phyloP scores from a whole-genome alignment of 1,140 invertebrate genomes.

The Papilio polytes region DNA sequence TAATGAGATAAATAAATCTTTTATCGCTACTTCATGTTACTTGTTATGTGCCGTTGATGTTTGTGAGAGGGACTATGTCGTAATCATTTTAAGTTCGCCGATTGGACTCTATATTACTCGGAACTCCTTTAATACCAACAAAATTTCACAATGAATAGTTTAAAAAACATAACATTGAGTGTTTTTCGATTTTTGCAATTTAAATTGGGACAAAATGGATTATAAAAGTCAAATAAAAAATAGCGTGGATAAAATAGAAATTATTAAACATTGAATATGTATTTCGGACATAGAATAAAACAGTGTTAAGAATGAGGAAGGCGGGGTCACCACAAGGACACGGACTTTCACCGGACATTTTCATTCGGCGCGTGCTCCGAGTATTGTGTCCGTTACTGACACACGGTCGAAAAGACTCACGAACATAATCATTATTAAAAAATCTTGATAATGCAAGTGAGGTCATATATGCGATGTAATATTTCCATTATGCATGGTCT shows the following conservation, averaged over 20 bases:
- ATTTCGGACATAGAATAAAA: neutral
- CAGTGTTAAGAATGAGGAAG: constrained; percentile 47
- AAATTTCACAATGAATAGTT: too few relatives aligned
- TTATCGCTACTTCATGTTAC: neutral
- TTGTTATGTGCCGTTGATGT: neutral
- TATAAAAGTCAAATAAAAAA: neutral
- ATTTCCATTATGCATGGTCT: too few relatives aligned
- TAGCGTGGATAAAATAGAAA: neutral
- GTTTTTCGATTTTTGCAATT: too few relatives aligned
- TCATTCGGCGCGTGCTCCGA: constrained; percentile 49
- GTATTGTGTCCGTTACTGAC: constrained; percentile 25
- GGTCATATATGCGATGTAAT: too few relatives aligned
- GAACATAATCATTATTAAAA: too few relatives aligned
- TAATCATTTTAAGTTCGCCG: constrained; percentile 2
- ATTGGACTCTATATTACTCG: neutral
- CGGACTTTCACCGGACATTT: constrained; percentile 61
- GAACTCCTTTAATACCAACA: neutral
- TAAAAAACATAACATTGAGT: too few relatives aligned
- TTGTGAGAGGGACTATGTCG: neutral
- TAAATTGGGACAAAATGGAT: neutral
- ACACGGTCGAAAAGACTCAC: neutral
- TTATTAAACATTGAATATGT: neutral
- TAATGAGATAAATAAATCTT: too few relatives aligned
- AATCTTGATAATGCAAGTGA: too few relatives aligned
- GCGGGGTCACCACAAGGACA: constrained; percentile 54